A percentile compares a stretch with the other conserved stretches of the same genome.
Conservation (phyloP, 2,888 invertebrate species). For the Drymonia ruficornis region DNA sequence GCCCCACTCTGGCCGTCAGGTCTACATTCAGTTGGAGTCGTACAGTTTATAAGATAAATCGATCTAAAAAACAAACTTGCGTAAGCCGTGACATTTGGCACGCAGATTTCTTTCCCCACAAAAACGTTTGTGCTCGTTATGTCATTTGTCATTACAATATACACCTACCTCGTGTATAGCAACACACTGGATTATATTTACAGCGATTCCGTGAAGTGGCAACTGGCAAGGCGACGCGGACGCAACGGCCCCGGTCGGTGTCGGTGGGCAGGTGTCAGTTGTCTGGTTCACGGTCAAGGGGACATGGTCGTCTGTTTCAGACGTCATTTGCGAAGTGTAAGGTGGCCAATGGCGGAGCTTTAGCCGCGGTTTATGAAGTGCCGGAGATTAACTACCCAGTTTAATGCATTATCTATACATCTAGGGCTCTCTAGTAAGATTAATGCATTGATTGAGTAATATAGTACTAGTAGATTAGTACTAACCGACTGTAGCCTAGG, state of each 20-base stretch:
- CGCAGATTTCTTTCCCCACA: background rate
- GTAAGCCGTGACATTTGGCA: constrained; percentile 1
- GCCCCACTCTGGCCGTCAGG: too few relatives aligned
- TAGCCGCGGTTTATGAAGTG: too few relatives aligned
- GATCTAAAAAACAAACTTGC: background rate
- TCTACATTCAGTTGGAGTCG: too few relatives aligned
- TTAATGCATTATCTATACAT: too few relatives aligned
- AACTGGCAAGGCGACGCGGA: background rate
- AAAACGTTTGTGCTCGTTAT: background rate
- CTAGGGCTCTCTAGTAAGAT: too few relatives aligned
- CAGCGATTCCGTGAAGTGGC: background rate
- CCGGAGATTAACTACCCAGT: too few relatives aligned
- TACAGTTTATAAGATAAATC: background rate
- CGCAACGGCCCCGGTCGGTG: too few relatives aligned
- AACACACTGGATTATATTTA: background rate
- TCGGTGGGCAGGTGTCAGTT: constrained; percentile 3
- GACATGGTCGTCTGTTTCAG: background rate
- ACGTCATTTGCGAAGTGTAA: background rate
- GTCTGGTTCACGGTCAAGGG: constrained; percentile 1
- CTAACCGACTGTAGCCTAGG: too few relatives aligned
- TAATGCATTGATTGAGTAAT: too few relatives aligned
- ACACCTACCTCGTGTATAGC: background rate
- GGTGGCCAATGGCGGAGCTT: too few relatives aligned
- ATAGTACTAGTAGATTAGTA: too few relatives aligned
- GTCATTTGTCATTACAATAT: constrained; percentile 3